A percentile compares a stretch with the other conserved stretches of the same genome.
These are phyloP conservation scores for Oceanites oceanicus DNA, from an alignment of 2,113 vertebrate species.

Conservation along the genomic window DNA sequence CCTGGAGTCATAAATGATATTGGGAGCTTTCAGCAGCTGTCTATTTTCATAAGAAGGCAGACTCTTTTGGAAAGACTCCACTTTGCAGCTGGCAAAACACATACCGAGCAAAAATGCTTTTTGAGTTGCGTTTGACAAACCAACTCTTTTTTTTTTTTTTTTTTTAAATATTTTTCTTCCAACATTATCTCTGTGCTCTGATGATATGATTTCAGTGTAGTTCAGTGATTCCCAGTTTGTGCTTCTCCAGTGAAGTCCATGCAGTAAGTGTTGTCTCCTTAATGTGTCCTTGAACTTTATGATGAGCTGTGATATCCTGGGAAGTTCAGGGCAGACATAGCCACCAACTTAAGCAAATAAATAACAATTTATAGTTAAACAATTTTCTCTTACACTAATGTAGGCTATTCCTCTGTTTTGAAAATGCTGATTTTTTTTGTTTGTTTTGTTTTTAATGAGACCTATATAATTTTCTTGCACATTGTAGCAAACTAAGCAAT, in stretches of 20 bases:
- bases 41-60: background rate
- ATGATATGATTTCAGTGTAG: background rate
- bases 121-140: background rate
- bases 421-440: background rate
- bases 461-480: background rate
- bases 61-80: background rate
- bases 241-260: background rate
- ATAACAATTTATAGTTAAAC: background rate
- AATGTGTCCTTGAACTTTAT: background rate
- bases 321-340: background rate
- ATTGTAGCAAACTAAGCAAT: background rate
- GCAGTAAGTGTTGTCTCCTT: background rate
- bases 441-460: background rate
- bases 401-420: background rate
- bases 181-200: background rate
- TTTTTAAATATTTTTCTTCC: background rate
- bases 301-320: background rate
- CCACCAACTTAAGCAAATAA: background rate
- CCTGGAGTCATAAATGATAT: background rate
- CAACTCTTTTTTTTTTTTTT: background rate
- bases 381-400: background rate
- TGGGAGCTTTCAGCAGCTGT: conserved; percentile 3
- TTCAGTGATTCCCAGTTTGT: background rate
- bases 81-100: background rate
- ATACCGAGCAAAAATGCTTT: background rate